Conservation (phyloP, 2,113 vertebrate species). For the Bettongia penicillata region DNA sequence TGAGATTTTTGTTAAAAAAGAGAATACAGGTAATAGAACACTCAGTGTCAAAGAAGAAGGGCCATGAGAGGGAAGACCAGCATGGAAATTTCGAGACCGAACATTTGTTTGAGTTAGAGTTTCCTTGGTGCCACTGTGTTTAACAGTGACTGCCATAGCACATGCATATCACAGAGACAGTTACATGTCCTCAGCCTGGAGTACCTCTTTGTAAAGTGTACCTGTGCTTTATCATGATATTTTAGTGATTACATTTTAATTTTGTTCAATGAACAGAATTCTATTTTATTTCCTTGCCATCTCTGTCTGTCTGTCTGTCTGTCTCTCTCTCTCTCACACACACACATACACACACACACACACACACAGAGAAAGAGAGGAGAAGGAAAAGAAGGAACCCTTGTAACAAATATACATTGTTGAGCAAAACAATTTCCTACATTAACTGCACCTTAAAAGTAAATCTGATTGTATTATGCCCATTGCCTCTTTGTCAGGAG, state of each 20-base stretch:
- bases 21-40: background rate
- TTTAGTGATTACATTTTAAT: background rate
- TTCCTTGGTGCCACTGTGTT: background rate
- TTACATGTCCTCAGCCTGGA: background rate
- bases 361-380: too few species aligned
- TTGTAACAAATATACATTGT: background rate
- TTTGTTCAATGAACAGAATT: background rate
- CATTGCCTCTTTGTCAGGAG: background rate
- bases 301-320: too few species aligned
- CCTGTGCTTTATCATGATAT: constrained; percentile 38
- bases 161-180: background rate
- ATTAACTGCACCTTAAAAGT: background rate
- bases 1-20: constrained; percentile 3
- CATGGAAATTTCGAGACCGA: background rate
- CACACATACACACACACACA: too few species aligned
- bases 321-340: too few species aligned
- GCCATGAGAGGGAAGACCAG: background rate
- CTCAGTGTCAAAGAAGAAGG: background rate
- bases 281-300: background rate
- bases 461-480: background rate
- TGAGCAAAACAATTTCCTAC: background rate
- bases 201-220: constrained; percentile 8
- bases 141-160: background rate
- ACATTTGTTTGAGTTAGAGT: background rate
- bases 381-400: background rate